Percentiles rank a stretch among this genome's conserved stretches.
Conservation (phyloP, 2,888 invertebrate genomes). For the Troglohyphantes excavatus region DNA sequence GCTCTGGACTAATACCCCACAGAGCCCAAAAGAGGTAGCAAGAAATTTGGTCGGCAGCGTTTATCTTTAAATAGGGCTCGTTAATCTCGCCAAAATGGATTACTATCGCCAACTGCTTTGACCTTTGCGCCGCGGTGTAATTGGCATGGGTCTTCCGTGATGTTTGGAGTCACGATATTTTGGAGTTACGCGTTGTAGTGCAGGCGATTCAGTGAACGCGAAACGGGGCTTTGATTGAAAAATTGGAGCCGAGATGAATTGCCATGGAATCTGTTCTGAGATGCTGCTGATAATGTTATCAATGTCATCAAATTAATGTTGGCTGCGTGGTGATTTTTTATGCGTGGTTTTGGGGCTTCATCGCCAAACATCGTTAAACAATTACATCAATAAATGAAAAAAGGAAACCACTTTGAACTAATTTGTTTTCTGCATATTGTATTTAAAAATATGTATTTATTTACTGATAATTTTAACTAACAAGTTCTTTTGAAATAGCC, state of each 20-base stretch:
- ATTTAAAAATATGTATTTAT: too few relatives aligned
- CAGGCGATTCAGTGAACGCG: slow-evolving; percentile 28
- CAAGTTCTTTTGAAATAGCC: too few relatives aligned
- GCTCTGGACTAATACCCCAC: slow-evolving; percentile 17
- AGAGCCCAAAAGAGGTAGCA: slow-evolving; percentile 25
- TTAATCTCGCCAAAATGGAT: slow-evolving; percentile 60
- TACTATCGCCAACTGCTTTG: slow-evolving; percentile 61
- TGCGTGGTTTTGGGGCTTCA: neutral
- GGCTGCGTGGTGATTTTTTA: neutral
- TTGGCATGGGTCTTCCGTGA: slow-evolving; percentile 60
- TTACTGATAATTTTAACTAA: too few relatives aligned
- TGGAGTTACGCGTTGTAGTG: slow-evolving; percentile 48
- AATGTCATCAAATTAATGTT: slow-evolving; percentile 13
- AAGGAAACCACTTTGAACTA: too few relatives aligned
- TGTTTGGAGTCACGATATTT: slow-evolving; percentile 60
- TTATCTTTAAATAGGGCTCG: slow-evolving; percentile 65
- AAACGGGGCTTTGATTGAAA: slow-evolving; percentile 53
- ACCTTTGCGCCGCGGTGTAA: slow-evolving; percentile 53
- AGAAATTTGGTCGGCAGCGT: slow-evolving; percentile 39
- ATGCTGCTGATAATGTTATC: slow-evolving; percentile 49
- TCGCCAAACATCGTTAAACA: too few relatives aligned
- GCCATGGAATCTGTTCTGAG: neutral
- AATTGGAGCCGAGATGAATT: slow-evolving; percentile 35
- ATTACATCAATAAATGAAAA: too few relatives aligned
- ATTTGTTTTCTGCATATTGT: too few relatives aligned